These are phyloP conservation scores for Euplexia lucipara DNA, from an alignment of 2,888 invertebrate genomes.

Conservation along the genomic window DNA sequence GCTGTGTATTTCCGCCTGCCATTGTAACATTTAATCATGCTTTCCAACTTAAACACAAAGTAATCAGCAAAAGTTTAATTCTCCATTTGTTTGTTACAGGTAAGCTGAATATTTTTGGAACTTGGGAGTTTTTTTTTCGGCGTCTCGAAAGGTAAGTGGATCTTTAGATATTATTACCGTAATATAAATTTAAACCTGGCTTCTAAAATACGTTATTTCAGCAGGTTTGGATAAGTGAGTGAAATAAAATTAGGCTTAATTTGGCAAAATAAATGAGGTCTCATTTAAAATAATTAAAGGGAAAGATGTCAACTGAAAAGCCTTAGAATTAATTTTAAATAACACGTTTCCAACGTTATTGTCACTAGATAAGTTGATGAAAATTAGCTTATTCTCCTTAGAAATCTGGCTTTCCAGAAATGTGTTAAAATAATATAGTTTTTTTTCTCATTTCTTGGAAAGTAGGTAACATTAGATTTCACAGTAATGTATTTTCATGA, in stretches of 20 bases:
- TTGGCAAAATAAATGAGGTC: slow-evolving; percentile 31
- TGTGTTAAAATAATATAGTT: slow-evolving; percentile 2
- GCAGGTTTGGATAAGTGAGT: slow-evolving; percentile 21
- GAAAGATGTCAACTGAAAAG: slow-evolving; percentile 20
- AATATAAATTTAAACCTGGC: slow-evolving; percentile 22
- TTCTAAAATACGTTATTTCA: slow-evolving; percentile 6
- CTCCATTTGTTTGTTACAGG: slow-evolving; percentile 62
- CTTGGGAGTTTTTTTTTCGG: slow-evolving; percentile 7
- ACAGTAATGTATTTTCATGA: slow-evolving; percentile 42
- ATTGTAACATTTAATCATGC: slow-evolving; percentile 40
- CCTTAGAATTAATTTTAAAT: slow-evolving; percentile 23
- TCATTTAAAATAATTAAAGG: slow-evolving; percentile 35
- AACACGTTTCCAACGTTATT: slow-evolving; percentile 22
- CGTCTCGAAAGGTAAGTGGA: slow-evolving; percentile 46
- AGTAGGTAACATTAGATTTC: slow-evolving; percentile 13
- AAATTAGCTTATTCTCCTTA: slow-evolving; percentile 19
- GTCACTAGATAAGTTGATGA: background rate
- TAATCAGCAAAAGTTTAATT: slow-evolving; percentile 32
- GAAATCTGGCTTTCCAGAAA: background rate
- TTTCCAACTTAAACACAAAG: slow-evolving; percentile 38
- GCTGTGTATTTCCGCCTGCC: slow-evolving; percentile 49
- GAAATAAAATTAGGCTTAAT: slow-evolving; percentile 27
- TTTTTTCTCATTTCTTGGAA: slow-evolving; percentile 14
- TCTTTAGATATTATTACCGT: slow-evolving; percentile 27
- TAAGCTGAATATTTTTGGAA: slow-evolving; percentile 46